phyloP scores from a whole-genome alignment of 2,797 vertebrate species.

The Ctenopoma multispine region DNA sequence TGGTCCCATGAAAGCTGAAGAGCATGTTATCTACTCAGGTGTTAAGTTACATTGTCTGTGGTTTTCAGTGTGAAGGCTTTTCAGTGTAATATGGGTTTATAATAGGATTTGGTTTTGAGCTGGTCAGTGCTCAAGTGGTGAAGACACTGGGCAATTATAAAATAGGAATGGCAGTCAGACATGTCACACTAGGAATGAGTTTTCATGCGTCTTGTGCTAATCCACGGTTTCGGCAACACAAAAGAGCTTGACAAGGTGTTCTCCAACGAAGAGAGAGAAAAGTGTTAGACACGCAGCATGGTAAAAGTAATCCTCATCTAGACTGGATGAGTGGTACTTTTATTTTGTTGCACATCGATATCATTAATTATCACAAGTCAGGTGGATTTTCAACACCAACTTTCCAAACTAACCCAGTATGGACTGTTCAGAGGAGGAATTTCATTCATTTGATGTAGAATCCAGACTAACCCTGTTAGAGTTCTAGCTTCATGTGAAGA shows the following conservation, averaged over 20 bases:
- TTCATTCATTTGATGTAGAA: conserved; percentile 15
- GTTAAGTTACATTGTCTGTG: conserved; percentile 14
- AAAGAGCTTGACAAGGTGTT: conserved; percentile 5
- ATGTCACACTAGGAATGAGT: neutral
- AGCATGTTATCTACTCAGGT: conserved; percentile 34
- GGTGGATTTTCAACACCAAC: conserved; percentile 20
- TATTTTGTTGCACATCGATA: conserved; percentile 33
- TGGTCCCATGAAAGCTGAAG: conserved; percentile 2
- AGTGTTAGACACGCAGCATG: conserved; percentile 7
- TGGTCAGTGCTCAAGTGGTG: conserved; percentile 10
- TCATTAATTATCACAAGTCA: conserved; percentile 49
- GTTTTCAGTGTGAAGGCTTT: conserved; percentile 10
- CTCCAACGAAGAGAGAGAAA: neutral
- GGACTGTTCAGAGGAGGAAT: conserved; percentile 17
- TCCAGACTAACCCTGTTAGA: neutral
- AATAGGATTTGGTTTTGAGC: conserved; percentile 35
- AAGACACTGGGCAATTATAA: conserved; percentile 21
- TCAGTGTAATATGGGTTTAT: conserved; percentile 12
- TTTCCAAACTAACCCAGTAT: conserved; percentile 17
- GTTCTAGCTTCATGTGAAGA: neutral
- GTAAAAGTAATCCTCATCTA: conserved; percentile 29
- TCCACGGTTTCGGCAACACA: conserved; percentile 10
- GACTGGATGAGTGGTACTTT: conserved; percentile 1
- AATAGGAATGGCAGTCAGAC: neutral
- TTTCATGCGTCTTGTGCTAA: conserved; percentile 18